Evolutionary conservation across 2,797 vertebrate genomes (phyloP).

Genomic region (Chrosomus eos): DNA sequence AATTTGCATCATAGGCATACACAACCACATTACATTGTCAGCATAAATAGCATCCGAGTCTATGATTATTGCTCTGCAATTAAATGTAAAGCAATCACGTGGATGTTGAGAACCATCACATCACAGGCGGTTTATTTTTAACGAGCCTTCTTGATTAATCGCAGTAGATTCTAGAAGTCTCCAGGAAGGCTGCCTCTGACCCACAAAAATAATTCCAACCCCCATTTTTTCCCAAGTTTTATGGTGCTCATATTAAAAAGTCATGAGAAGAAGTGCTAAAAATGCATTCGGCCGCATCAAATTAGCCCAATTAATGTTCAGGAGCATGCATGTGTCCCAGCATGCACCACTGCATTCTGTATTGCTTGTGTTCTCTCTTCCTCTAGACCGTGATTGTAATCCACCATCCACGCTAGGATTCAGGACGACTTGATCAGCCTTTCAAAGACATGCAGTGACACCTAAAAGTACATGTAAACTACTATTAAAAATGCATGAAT

Average conservation of each 20-base stretch:
- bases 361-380: slow-evolving; percentile 1
- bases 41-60: background rate
- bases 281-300: slow-evolving; percentile 47
- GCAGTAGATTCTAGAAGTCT: slow-evolving; percentile 26
- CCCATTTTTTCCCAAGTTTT: slow-evolving; percentile 36
- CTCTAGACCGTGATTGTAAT: background rate
- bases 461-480: background rate
- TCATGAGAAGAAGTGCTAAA: slow-evolving; percentile 50
- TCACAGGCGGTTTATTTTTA: slow-evolving; percentile 45
- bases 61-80: slow-evolving; percentile 41
- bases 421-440: background rate
- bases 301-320: slow-evolving; percentile 51
- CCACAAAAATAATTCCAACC: slow-evolving; percentile 43
- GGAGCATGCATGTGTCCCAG: slow-evolving; percentile 6
- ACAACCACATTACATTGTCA: slow-evolving; percentile 21
- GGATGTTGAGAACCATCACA: slow-evolving; percentile 23
- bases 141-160: slow-evolving; percentile 29
- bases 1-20: slow-evolving; percentile 1
- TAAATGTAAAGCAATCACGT: slow-evolving; percentile 15
- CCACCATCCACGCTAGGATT: background rate
- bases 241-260: slow-evolving; percentile 48
- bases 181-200: slow-evolving; percentile 29
- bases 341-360: background rate
- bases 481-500: slow-evolving; percentile 2
- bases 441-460: background rate